Conservation (phyloP, 2,113 vertebrate species). For the Dipodomys stephensi region DNA sequence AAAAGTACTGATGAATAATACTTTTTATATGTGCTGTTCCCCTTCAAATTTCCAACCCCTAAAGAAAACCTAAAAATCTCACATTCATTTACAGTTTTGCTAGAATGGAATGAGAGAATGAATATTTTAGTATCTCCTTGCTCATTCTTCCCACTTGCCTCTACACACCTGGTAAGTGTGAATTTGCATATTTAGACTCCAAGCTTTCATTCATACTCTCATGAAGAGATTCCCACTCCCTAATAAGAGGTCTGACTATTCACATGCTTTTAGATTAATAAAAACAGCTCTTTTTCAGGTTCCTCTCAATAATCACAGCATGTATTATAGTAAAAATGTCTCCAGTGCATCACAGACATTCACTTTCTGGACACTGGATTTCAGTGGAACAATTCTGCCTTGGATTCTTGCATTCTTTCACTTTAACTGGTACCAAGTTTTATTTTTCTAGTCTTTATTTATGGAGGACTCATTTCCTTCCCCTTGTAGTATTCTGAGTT, state of each 20-base stretch:
- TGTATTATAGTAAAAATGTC: not conserved
- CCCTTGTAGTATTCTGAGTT: not conserved
- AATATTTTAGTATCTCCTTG: not conserved
- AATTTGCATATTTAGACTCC: not conserved
- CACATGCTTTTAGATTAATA: not conserved
- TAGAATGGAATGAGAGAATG: not conserved
- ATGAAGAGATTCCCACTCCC: not conserved
- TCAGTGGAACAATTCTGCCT: not conserved
- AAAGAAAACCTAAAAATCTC: not conserved
- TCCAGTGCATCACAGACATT: not conserved
- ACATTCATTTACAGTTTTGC: not conserved
- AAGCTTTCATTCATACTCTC: not conserved
- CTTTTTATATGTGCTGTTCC: not conserved
- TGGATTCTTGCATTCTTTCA: constrained; percentile 1
- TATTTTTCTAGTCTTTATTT: constrained; percentile 51
- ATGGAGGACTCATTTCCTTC: not conserved
- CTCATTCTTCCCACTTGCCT: not conserved
- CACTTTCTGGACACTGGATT: constrained; percentile 19
- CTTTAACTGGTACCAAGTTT: not conserved
- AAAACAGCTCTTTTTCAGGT: not conserved
- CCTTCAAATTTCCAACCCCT: not conserved
- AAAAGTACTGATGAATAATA: not conserved
- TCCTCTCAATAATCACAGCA: not conserved
- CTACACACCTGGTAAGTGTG: not conserved
- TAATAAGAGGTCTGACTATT: not conserved